Percentiles rank a stretch among this genome's conserved stretches.
These are phyloP conservation scores for Bursaphelenchus mucronatus DNA, from an alignment of 1,140 invertebrate species.

Conservation along the genomic window DNA sequence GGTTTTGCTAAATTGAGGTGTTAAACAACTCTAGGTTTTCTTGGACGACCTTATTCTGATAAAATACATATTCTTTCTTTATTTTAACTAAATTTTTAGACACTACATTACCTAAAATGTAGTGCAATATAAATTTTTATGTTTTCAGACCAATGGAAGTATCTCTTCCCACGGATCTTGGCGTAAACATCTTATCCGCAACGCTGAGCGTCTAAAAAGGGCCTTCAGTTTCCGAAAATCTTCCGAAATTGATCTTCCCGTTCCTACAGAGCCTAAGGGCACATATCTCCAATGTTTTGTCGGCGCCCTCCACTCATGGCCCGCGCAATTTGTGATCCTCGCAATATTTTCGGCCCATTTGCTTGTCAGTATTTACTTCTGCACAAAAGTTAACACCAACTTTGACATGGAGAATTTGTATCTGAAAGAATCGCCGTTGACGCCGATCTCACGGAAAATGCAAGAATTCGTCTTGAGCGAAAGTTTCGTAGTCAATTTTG, in stretches of 20 bases:
- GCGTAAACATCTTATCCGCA: conserved; percentile 4
- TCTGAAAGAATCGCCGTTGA: conserved; percentile 49
- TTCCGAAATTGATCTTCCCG: background rate
- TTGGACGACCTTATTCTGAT: too few species aligned
- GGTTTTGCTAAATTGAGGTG: too few species aligned
- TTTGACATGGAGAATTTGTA: conserved; percentile 59
- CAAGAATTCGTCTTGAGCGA: conserved; percentile 52
- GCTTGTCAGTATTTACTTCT: conserved; percentile 39
- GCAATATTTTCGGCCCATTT: conserved; percentile 24
- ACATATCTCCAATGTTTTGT: conserved; percentile 17
- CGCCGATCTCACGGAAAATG: conserved; percentile 54
- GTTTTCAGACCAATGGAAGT: conserved; percentile 9
- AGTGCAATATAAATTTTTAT: conserved; percentile 2
- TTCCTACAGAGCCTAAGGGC: background rate
- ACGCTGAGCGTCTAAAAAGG: conserved; percentile 9
- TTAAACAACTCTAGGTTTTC: too few species aligned
- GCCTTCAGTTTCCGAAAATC: conserved; percentile 10
- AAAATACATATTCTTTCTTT: too few species aligned
- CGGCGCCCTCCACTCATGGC: conserved; percentile 15
- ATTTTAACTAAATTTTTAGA: too few species aligned
- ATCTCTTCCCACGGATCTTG: conserved; percentile 16
- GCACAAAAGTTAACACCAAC: conserved; percentile 53
- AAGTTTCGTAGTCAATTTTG: conserved; percentile 55
- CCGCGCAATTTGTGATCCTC: conserved; percentile 11
- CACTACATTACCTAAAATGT: too few species aligned